Base-by-base conservation (phyloP, 2,797 vertebrate species). In the Neosilurus mollespiculum region DNA sequence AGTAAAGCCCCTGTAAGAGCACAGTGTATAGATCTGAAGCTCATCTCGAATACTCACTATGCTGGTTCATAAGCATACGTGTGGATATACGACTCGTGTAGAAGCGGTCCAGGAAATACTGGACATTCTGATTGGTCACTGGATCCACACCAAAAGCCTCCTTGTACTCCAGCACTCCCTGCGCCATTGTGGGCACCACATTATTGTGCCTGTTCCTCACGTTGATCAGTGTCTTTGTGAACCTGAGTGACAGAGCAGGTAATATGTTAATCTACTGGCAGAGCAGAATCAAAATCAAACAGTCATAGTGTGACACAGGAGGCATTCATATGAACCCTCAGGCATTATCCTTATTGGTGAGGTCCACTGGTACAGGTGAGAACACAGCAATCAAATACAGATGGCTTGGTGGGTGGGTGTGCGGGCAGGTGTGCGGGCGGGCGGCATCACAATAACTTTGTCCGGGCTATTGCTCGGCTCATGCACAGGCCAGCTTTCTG, bases 51-150 rank as follows among this genome's bases (percentile, higher is more conserved):
- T 90, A 94, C 97, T 98, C 94, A 99, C 98, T 97, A 91, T 99
- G 98, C 88, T 99, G 98, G 92, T 99, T 99, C 95, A 99, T 99
- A 80, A 99, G 93, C 98, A 99, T 99, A 84, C 98, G 96, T 0
- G 95, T 98, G 16, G 98, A 99, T 93, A 99, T 99, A 71, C 98
- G 96, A 92, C 97, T 99, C 96, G 98, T 99, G 92, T 99, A 99
- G 93, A 99, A 99, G 73, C 98, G 96, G 91, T 99, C 97, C 92
- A 99, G 90, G 91, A 99, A 99, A 89, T 99, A 99, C 88, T 99
- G 98, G 64, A 99, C 96, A 73, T 98, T 99, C 93, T 98, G 98
- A 92, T 96, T 98, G 93, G 96, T 97, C 89, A 97, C 94, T 0
- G 96, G 96, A 87, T 99, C 98, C 86, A 97, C 94, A 43, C 96